Evolutionary conservation across 2,113 vertebrate genomes (phyloP).

Genomic region (Rhombomys opimus): DNA sequence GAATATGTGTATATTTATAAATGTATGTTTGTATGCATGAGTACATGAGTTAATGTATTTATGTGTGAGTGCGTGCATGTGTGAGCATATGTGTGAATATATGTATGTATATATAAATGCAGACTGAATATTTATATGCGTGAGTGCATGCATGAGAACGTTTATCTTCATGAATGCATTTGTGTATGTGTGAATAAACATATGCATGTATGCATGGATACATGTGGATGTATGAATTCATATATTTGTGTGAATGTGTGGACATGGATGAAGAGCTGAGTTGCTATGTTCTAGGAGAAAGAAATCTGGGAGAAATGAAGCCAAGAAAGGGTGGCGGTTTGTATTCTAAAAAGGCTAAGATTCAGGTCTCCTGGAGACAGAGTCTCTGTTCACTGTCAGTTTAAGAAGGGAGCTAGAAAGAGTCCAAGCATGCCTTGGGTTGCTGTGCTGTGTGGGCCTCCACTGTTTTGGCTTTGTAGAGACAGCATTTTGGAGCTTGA

Average conservation of each 20-base stretch:
- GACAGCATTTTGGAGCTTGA: neutral
- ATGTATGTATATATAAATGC: neutral
- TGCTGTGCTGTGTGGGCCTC: neutral
- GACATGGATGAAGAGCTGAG: neutral
- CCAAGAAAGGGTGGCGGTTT: neutral
- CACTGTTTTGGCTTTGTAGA: neutral
- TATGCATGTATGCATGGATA: neutral
- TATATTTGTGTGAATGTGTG: neutral
- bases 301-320: neutral
- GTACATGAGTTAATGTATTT: rapidly evolving
- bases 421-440: neutral
- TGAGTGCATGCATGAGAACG: rapidly evolving
- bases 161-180: neutral
- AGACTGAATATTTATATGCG: neutral
- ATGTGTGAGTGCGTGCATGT: rapidly evolving
- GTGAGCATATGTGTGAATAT: rapidly evolving
- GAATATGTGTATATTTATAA: neutral
- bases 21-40: neutral
- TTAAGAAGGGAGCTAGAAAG: neutral
- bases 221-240: neutral
- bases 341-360: neutral
- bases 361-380: neutral
- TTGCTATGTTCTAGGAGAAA: neutral
- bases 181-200: neutral
- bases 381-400: neutral